Percentiles rank a stretch among this genome's conserved stretches.
phyloP scores from a whole-genome alignment of 2,888 invertebrate species.

The Schizaphis graminum region DNA sequence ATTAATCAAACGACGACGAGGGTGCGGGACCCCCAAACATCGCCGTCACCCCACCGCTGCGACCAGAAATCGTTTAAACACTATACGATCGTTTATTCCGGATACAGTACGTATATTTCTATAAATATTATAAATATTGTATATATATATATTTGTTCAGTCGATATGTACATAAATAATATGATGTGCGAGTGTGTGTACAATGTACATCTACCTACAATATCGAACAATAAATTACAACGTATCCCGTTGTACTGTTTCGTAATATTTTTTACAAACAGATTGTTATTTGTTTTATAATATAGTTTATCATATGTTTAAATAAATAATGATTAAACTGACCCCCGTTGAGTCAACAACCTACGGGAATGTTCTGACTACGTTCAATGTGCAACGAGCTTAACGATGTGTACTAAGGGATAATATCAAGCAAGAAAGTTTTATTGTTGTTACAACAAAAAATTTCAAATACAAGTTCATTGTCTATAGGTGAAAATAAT shows the following conservation, averaged over 20 bases:
- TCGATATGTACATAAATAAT: background rate
- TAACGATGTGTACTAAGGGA: background rate
- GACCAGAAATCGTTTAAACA: conserved; percentile 44
- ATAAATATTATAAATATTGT: background rate
- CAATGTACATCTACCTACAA: background rate
- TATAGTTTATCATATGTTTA: background rate
- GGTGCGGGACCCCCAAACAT: background rate
- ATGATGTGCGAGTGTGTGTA: background rate
- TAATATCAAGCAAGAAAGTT: background rate
- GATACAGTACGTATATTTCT: background rate
- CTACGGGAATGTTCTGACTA: background rate
- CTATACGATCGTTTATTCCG: background rate
- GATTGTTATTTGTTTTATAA: background rate
- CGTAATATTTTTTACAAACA: conserved; percentile 4
- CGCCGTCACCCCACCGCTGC: background rate
- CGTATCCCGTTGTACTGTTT: background rate
- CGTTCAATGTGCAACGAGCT: background rate
- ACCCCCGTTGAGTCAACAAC: background rate
- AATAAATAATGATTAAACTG: conserved; percentile 12
- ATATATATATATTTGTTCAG: background rate
- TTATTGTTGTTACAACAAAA: background rate
- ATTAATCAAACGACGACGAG: conserved; percentile 56
- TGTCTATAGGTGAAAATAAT: background rate
- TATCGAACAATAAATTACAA: background rate
- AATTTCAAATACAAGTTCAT: background rate